Evolutionary conservation across 1,140 invertebrate species (phyloP), one percentile per base, ranked within the genome.

Genomic region (Drosophila sturtevanti): DNA sequence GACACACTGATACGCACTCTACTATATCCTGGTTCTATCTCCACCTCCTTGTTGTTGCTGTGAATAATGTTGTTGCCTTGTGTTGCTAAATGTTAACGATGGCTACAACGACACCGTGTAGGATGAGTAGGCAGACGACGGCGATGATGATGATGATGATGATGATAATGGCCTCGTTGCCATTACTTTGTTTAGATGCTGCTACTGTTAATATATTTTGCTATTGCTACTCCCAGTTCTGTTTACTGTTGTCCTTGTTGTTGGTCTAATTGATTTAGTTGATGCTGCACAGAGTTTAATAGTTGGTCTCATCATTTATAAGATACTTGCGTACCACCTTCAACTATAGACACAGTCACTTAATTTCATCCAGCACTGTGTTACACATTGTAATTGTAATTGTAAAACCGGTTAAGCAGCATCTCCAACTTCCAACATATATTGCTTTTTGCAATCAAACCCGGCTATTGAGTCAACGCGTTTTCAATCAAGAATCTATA

Each of bases 201-300:
- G 51, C 51, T 63, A 52, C 35, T 64, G 51, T 52, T n/a, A n/a
- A n/a, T n/a, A n/a, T n/a, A n/a, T n/a, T n/a, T n/a, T 52, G 71
- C 72, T 67, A 55, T 55, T 73, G n/a, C 44, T 35, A 9, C 63
- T 22, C 7, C 12, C 22, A 18, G 16, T 55, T 56, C 51, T 63
- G 51, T 27, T 41, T 72, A 58, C 55, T 70, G 60, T 67, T 82
- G 59, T 68, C 70, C 38, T 59, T 68, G 58, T 77, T 77, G 79
- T 79, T 89, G 79, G 65, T 69, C 79, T 87, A 87, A 87, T 87
- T 87, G 84, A 89, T 87, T 87, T 89, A 89, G 79, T 77, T 76
- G 72, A 60, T 51, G 79, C 79, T 77, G 68, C 79, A 78, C 72
- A 79, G 61, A 70, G 82, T 76, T 71, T 87, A 81, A 87, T 81